Base-by-base conservation (phyloP, 1,140 invertebrate species). In the Aphidius gifuensis region DNA sequence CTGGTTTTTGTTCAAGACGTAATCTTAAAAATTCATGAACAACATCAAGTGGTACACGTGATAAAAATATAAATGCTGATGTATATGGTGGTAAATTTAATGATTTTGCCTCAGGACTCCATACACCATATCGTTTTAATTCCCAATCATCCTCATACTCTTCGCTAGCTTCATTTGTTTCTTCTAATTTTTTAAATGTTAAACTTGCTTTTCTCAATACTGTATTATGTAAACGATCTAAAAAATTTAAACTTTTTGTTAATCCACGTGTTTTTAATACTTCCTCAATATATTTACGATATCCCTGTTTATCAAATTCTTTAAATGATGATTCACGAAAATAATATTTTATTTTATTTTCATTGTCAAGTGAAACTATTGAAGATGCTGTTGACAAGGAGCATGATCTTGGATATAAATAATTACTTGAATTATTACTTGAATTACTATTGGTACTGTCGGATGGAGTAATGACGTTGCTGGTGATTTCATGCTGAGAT, bases 1-100 rank as follows among this genome's bases (percentile, higher is more conserved):
- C 86, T 1, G 91, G 91, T 66, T 89, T 88, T 50, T 92, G 90
- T 70, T 96, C 92, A 43, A 96, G 81, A 60, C 93, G 80, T 80
- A 97, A 87, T 42, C 85, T 79, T 42, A 97, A 79, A 79, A 92
- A 96, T 78, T 96, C 93, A 69, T 96, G 91, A 62, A 94, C 88
- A 11, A 95, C 87, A 76, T 96, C 92, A 66, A 96, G 74, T 16
- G 92, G 91, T 16, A 94, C 86, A 43, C 86, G 85, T 50, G 90
- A 87, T 0, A 97, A 82, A 73, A 95, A 93, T n/a, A 96, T 81
- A 77, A 93, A 96, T 48, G 88, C 85, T 38, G 87, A 83, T 67
- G 87, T 85, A 78, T 94, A 96, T 6, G 91, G 92, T 7, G 94
- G 94, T 61, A 97, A 81, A 64, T 86, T 85, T 75, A 96, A 85